Base-by-base conservation (phyloP, 2,113 vertebrate genomes). In the Helogale parvula region DNA sequence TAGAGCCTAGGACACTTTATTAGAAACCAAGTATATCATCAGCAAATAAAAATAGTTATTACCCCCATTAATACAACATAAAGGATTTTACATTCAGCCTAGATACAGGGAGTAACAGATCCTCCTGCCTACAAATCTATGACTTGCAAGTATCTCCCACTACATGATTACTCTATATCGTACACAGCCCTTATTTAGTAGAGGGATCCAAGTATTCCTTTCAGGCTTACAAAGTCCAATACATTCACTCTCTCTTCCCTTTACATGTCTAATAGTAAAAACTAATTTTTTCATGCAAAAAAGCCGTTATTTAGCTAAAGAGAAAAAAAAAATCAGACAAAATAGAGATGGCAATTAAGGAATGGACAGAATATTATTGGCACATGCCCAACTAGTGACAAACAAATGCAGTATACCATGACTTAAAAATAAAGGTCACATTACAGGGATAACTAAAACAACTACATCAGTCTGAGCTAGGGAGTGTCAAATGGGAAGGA, bases 1-100 rank as follows among this genome's bases (percentile, higher is more conserved):
- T 98, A 96, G 88, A 96, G 94, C 96, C 97, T 98, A 95, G 82
- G 95, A 94, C 31, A 98, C 66, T 98, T 98, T 98, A 98, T 98
- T 98, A 98, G 93, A 98, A 98, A 97, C 97, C 94, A 98, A 97
- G 79, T 96, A 96, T 97, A 97, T 96, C 90, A 96, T 93, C 96
- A 57, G 94, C 95, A 97, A 97, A 96, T 98, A 97, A 98, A 98
- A 98, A 97, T 97, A 97, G 91, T 97, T 96, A 92, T 98, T 95
- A 97, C 65, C 88, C 94, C 95, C 90, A 96, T 85, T 97, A 97
- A 96, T 95, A 98, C 97, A 98, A 96, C 90, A 97, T 63, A 97
- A 96, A 93, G 77, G 88, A 97, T 92, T 98, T 98, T 98, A 97
- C 97, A 98, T 98, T 98, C 97, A 96, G 93, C 92, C 97, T 96